Evolutionary conservation across 2,797 vertebrate species (phyloP).

Genomic region (Arctocebus calabarensis): DNA sequence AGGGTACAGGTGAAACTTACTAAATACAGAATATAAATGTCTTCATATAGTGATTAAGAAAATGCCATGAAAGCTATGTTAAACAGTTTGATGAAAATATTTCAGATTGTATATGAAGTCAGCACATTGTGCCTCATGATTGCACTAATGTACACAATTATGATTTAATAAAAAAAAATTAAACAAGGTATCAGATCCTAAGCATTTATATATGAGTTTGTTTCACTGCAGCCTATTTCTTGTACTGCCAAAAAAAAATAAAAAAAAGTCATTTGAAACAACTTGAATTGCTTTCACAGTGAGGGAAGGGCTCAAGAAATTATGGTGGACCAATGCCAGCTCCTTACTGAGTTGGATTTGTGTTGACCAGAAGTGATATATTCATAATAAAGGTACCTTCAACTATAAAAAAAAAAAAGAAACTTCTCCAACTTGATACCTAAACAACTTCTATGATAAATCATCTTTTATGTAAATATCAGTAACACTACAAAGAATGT

Average conservation of each 20-base stretch:
- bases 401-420: background rate
- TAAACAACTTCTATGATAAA: background rate
- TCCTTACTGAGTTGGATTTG: background rate
- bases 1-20: too few relatives aligned
- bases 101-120: too few relatives aligned
- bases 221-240: background rate
- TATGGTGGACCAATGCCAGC: background rate
- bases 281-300: background rate
- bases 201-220: background rate
- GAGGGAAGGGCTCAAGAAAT: background rate
- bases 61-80: too few relatives aligned
- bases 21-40: too few relatives aligned
- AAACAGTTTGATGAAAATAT: too few relatives aligned
- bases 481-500: background rate
- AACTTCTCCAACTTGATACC: background rate
- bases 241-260: too few relatives aligned
- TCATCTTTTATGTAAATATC: constrained; percentile 13
- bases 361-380: background rate
- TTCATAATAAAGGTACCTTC: background rate
- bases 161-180: too few relatives aligned
- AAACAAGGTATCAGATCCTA: constrained; percentile 1
- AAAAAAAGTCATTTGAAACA: background rate
- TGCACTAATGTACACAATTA: too few relatives aligned
- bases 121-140: too few relatives aligned
- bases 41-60: too few relatives aligned